These are phyloP conservation scores for Laothoe populi DNA, from an alignment of 2,888 invertebrate species.

Conservation along the genomic window DNA sequence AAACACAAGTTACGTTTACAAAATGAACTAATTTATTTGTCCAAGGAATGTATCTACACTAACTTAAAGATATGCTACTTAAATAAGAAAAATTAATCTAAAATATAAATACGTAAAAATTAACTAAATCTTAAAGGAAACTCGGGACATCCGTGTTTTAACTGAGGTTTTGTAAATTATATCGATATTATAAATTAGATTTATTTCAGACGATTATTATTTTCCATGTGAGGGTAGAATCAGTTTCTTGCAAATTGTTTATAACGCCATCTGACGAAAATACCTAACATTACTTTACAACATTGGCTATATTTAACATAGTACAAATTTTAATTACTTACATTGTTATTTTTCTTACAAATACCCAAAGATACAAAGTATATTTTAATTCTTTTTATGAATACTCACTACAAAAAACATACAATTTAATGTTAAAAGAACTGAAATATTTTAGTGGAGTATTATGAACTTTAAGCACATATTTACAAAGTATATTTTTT, in stretches of 20 bases:
- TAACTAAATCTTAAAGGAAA: conserved; percentile 29
- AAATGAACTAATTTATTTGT: conserved; percentile 44
- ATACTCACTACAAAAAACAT: background rate
- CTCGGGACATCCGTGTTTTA: background rate
- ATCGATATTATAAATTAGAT: background rate
- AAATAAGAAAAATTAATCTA: conserved; percentile 32
- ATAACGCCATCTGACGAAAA: conserved; percentile 2
- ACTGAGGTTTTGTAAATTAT: background rate
- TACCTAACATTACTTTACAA: background rate
- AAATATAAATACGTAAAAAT: conserved; percentile 38
- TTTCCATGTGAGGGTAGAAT: conserved; percentile 6
- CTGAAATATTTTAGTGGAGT: background rate
- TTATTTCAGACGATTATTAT: background rate
- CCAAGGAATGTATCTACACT: conserved; percentile 61
- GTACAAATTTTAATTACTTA: background rate
- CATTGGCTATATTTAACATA: background rate
- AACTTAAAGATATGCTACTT: conserved; percentile 42
- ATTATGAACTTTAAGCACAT: conserved; percentile 13
- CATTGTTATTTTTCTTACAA: background rate
- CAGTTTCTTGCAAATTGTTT: background rate
- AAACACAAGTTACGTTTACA: conserved; percentile 35
- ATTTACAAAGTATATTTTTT: conserved; percentile 9
- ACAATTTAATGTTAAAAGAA: background rate
- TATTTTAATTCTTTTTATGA: background rate
- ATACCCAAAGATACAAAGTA: background rate